Percentiles rank a stretch among this genome's conserved stretches.
phyloP scores from a whole-genome alignment of 1,140 invertebrate species.

The Choristoneura fumiferana region DNA sequence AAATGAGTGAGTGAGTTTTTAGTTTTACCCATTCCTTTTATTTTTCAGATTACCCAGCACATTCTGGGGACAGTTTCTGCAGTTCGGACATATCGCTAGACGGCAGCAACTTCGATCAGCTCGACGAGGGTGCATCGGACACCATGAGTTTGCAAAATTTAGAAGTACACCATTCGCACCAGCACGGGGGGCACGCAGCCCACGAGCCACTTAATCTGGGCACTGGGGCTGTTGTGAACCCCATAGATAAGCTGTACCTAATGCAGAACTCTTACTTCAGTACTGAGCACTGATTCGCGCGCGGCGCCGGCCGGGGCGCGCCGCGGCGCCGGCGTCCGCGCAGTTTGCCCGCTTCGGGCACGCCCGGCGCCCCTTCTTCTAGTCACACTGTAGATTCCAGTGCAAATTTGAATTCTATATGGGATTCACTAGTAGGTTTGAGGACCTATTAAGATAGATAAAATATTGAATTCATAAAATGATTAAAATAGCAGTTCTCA shows the following conservation, averaged over 20 bases:
- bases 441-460: slow-evolving; percentile 7
- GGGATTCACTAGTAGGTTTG: slow-evolving; percentile 1
- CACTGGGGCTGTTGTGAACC: slow-evolving; percentile 87
- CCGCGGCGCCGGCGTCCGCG: slow-evolving; percentile 35
- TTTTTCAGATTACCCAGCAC: slow-evolving; percentile 88
- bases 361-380: slow-evolving; percentile 45
- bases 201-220: slow-evolving; percentile 80
- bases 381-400: slow-evolving; percentile 32
- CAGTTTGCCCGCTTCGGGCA: slow-evolving; percentile 36
- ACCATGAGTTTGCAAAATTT: slow-evolving; percentile 86
- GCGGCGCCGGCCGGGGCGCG: slow-evolving; percentile 31
- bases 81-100: slow-evolving; percentile 93
- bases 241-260: slow-evolving; percentile 97
- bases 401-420: not conserved
- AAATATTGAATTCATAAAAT: slow-evolving; percentile 3
- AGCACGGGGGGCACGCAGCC: slow-evolving; percentile 77
- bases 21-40: not conserved
- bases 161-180: slow-evolving; percentile 80
- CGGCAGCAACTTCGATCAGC: slow-evolving; percentile 88
- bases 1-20: too few species aligned
- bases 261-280: slow-evolving; percentile 98
- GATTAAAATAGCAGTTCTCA: too few species aligned
- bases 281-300: slow-evolving; percentile 79
- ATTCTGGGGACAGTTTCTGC: slow-evolving; percentile 93
- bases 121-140: slow-evolving; percentile 89